Percentiles rank a stretch among this genome's conserved stretches.
phyloP scores from a whole-genome alignment of 2,113 vertebrate species.

The Lichenostomus cassidix region DNA sequence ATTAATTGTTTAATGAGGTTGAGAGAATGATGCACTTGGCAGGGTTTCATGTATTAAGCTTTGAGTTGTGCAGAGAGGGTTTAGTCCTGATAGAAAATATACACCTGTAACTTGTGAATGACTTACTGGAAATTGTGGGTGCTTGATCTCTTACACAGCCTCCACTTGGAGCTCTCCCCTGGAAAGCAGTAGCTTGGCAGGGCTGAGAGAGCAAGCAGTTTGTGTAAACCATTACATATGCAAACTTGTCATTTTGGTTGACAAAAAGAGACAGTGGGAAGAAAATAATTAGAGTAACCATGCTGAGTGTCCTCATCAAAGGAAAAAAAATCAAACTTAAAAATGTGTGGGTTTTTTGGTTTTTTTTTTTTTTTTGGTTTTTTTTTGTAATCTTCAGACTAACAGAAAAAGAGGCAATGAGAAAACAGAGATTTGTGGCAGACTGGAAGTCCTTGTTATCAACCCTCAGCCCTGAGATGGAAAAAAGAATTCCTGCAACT shows the following conservation, averaged over 20 bases:
- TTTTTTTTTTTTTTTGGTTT: neutral
- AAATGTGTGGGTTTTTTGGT: neutral
- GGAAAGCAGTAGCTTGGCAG: neutral
- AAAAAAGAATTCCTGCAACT: neutral
- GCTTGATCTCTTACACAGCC: neutral
- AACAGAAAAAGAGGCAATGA: neutral
- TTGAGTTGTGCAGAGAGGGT: neutral
- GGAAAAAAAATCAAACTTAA: neutral
- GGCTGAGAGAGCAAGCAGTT: neutral
- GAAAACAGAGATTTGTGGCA: neutral
- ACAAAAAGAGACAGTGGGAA: constrained; percentile 8
- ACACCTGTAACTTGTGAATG: neutral
- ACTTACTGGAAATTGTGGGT: neutral
- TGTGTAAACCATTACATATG: neutral
- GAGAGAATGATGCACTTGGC: neutral
- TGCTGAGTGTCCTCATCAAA: constrained; percentile 29
- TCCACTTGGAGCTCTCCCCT: neutral
- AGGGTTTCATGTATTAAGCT: neutral
- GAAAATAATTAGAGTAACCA: constrained; percentile 54
- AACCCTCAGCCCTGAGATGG: neutral
- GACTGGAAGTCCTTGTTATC: constrained; percentile 17
- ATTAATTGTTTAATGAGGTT: neutral
- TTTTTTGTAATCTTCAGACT: neutral
- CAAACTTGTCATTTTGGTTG: constrained; percentile 35
- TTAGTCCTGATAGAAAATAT: neutral